Percentiles rank a stretch among this genome's conserved stretches.
phyloP scores from a whole-genome alignment of 2,113 vertebrate species.

The Hystrix brachyura region DNA sequence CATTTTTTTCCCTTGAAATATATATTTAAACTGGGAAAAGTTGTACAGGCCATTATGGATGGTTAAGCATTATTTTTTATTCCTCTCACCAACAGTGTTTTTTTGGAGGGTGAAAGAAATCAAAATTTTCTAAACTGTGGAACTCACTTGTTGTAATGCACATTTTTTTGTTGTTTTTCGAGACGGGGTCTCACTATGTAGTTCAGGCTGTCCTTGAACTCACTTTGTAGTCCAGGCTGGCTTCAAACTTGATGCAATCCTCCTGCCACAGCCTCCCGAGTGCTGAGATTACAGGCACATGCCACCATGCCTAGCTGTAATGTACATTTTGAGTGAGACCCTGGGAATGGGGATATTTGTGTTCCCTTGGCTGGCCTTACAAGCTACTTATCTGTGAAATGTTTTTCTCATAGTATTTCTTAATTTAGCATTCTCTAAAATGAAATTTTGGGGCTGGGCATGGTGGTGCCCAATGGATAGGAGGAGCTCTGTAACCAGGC shows the following conservation, averaged over 20 bases:
- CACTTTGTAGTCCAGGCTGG: too few species aligned
- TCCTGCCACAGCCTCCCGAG: too few species aligned
- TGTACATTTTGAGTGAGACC: constrained; percentile 7
- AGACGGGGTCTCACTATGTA: too few species aligned
- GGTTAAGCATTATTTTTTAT: not conserved
- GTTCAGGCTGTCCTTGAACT: too few species aligned
- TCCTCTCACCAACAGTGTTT: not conserved
- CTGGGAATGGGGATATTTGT: not conserved
- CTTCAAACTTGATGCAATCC: too few species aligned
- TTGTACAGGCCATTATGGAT: not conserved
- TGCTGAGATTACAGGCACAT: too few species aligned
- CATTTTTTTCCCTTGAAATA: not conserved
- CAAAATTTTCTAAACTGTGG: not conserved
- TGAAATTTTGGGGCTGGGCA: not conserved
- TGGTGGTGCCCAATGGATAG: not conserved
- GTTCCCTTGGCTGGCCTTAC: constrained; percentile 50
- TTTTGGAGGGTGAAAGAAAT: not conserved
- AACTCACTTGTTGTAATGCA: not conserved
- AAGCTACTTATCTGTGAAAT: constrained; percentile 43
- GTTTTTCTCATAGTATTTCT: constrained; percentile 39
- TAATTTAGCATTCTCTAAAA: constrained; percentile 57
- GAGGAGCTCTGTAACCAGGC: not conserved
- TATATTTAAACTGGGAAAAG: constrained; percentile 45
- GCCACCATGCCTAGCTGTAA: not conserved
- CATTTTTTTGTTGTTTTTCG: not conserved